Percentiles rank a stretch among this genome's conserved stretches.
Evolutionary conservation across 2,888 invertebrate genomes (phyloP).

Genomic region (Tiliacea aurago): DNA sequence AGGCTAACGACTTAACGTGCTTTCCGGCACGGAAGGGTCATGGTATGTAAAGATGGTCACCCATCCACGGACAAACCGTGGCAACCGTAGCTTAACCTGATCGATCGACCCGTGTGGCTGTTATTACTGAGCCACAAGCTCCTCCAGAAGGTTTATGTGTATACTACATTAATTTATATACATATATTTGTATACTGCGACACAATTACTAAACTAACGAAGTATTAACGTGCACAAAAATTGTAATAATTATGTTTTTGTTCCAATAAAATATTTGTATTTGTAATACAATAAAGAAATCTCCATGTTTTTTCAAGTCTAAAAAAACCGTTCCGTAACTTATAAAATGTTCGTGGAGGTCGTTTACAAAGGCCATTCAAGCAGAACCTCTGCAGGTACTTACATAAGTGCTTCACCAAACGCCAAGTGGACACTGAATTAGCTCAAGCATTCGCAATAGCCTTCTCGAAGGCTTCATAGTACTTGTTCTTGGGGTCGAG

Average conservation of each 20-base stretch:
- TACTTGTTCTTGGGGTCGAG: slow-evolving; percentile 92
- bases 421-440: slow-evolving; percentile 20
- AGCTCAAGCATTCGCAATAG: slow-evolving; percentile 70
- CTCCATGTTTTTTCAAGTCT: no score
- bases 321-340: no score
- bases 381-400: neutral
- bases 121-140: no score
- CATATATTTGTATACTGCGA: neutral
- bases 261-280: neutral
- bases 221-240: neutral
- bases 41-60: no score
- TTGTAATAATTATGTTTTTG: neutral
- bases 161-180: no score
- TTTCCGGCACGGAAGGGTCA: no score
- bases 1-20: no score
- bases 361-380: neutral
- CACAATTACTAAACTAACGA: neutral
- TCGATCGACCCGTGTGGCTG: no score
- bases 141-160: no score
- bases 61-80: no score
- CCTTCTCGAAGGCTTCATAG: slow-evolving; percentile 84
- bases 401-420: slow-evolving; percentile 41
- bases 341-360: neutral
- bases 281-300: no score
- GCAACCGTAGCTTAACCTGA: no score